A percentile compares a stretch with the other conserved stretches of the same genome.
phyloP scores from a whole-genome alignment of 2,888 invertebrate species.

The Isotomurus palustris region DNA sequence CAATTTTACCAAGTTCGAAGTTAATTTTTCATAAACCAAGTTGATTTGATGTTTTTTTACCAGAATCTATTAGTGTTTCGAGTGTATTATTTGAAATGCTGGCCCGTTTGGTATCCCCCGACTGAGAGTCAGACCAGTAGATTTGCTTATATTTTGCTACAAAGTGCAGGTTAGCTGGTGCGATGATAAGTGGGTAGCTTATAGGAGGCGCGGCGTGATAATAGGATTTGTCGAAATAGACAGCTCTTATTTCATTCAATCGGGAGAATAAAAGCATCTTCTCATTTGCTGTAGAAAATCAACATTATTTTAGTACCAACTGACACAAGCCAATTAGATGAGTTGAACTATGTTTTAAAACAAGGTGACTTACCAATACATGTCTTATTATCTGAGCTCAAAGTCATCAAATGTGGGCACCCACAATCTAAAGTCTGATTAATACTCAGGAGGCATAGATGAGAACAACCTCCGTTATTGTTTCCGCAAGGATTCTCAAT shows the following conservation, averaged over 20 bases:
- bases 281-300: slow-evolving; percentile 62
- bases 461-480: slow-evolving; percentile 72
- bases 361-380: slow-evolving; percentile 58
- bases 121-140: slow-evolving; percentile 51
- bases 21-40: slow-evolving; percentile 46
- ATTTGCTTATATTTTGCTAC: slow-evolving; percentile 54
- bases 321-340: background rate
- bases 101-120: slow-evolving; percentile 68
- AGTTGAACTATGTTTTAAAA: background rate
- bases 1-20: background rate
- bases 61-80: slow-evolving; percentile 69
- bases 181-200: slow-evolving; percentile 64
- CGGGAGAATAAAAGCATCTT: slow-evolving; percentile 71
- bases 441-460: slow-evolving; percentile 69
- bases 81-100: slow-evolving; percentile 64
- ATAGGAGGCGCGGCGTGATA: slow-evolving; percentile 78
- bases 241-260: slow-evolving; percentile 73
- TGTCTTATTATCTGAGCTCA: slow-evolving; percentile 62
- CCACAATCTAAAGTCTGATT: slow-evolving; percentile 62
- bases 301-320: slow-evolving; percentile 12
- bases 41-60: slow-evolving; percentile 47
- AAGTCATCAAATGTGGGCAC: slow-evolving; percentile 81
- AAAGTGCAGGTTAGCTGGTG: slow-evolving; percentile 67
- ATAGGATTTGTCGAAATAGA: slow-evolving; percentile 67
- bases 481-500: slow-evolving; percentile 62